Evolutionary conservation across 2,797 vertebrate genomes (phyloP), one percentile per base, ranked within the genome.

Genomic region (Taenioides sp.): DNA sequence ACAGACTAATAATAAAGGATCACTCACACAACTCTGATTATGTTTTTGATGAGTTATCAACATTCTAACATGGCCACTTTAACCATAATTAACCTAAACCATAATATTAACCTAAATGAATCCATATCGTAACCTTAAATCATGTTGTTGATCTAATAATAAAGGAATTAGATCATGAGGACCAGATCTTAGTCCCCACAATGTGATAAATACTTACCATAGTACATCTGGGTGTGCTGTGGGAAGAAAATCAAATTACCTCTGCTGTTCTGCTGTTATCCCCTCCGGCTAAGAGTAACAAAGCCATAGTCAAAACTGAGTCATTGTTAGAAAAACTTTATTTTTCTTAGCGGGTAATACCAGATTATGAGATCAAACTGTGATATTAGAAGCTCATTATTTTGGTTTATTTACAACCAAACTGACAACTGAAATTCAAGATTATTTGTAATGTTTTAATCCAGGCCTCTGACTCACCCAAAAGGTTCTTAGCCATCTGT

Each of bases 211-310:
- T 14, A 65, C 7, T 70, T 52, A 65, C 17, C 34, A n/a, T 16
- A 65, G 54, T 52, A 10, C 62, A 68, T 72, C 47, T 50, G 37
- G n/a, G 11, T 37, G 22, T 22, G 28, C 31, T 22, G 28, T 37
- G 52, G 18, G 66, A 67, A 37, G 52, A 34, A 67, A 67, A 67
- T 67, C 66, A 37, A 57, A 67, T 67, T 57, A 67, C 12, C 52
- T 34, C 28, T 40, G 11, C 20, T 17, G 34, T 55, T 31, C n/a
- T 18, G 11, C 52, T 37, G 31, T 57, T 67, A 16, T 67, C 47
- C 64, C 64, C 64, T 65, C 40, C 23, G 7, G 64, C 64, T 65
- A 18, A 11, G 14, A 47, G 62, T 16, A 64, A 22, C 63, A 22
- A 65, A 11, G 37, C 5, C 14, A 64, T 50, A 50, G 49, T 50